Evolutionary conservation across 2,113 vertebrate species (phyloP).

Genomic region (Hemibagrus wyckioides): DNA sequence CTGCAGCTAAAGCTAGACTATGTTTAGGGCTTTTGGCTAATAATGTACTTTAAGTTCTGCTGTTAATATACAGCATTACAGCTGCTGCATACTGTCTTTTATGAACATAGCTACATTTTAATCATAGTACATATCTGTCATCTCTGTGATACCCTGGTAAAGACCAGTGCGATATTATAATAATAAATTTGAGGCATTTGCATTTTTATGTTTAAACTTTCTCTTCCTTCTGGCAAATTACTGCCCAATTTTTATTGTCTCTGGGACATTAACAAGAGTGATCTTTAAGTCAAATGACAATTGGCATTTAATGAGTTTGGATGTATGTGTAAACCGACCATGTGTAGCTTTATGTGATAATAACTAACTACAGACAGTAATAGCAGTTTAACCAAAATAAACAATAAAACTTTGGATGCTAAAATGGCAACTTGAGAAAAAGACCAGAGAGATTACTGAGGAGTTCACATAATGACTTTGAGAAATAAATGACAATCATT

Average conservation of each 20-base stretch:
- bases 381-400: constrained; percentile 28
- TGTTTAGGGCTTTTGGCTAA: constrained; percentile 41
- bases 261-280: constrained; percentile 27
- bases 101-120: constrained; percentile 24
- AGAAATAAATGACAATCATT: constrained; percentile 2
- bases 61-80: constrained; percentile 19
- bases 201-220: constrained; percentile 41
- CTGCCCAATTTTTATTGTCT: constrained; percentile 26
- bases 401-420: constrained; percentile 27
- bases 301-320: constrained; percentile 38
- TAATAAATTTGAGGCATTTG: constrained; percentile 13
- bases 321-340: constrained; percentile 16
- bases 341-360: constrained; percentile 24
- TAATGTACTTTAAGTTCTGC: constrained; percentile 2
- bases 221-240: constrained; percentile 22
- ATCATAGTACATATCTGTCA: constrained; percentile 30
- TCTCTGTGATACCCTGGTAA: constrained; percentile 24
- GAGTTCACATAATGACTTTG: constrained; percentile 10
- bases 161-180: constrained; percentile 30
- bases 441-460: not conserved
- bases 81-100: constrained; percentile 3
- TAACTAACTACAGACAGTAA: constrained; percentile 20
- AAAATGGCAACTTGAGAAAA: constrained; percentile 4
- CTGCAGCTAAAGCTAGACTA: constrained; percentile 33
- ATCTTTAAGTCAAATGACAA: constrained; percentile 37